phyloP scores from a whole-genome alignment of 2,888 invertebrate genomes.

The Tenthredo scrophulariae region DNA sequence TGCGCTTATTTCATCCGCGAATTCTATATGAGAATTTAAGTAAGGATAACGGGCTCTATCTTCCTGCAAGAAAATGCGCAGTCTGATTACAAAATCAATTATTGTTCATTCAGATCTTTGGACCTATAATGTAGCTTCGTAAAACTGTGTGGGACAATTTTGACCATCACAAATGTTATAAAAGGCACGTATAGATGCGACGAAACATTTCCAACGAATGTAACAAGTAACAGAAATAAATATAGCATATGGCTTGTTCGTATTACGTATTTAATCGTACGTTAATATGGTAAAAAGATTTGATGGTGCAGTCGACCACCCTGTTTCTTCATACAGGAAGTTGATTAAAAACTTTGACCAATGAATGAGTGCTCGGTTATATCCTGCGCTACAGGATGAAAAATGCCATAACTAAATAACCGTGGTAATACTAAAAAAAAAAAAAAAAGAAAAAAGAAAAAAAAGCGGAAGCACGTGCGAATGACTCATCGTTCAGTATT shows the following conservation, averaged over 20 bases:
- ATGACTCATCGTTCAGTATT: background rate
- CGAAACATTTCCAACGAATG: background rate
- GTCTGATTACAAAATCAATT: background rate
- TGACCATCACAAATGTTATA: background rate
- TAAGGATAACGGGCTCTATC: too few relatives aligned
- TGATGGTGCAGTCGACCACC: background rate
- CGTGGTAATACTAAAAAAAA: background rate
- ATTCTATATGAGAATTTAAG: background rate
- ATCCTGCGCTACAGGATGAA: background rate
- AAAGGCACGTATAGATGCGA: background rate
- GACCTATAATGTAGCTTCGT: background rate
- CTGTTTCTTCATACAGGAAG: background rate
- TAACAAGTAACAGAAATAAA: background rate
- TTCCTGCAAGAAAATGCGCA: too few relatives aligned
- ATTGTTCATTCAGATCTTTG: slow-evolving; percentile 18
- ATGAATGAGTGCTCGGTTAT: background rate
- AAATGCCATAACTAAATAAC: background rate
- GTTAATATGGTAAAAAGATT: background rate
- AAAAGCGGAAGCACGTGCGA: background rate
- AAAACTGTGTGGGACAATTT: background rate
- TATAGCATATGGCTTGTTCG: background rate
- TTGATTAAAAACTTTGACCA: background rate
- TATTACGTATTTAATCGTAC: background rate
- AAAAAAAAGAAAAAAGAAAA: background rate
- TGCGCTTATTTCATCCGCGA: background rate